phyloP scores from a whole-genome alignment of 2,888 invertebrate species.

The Parapristionchus giblindavisi region DNA sequence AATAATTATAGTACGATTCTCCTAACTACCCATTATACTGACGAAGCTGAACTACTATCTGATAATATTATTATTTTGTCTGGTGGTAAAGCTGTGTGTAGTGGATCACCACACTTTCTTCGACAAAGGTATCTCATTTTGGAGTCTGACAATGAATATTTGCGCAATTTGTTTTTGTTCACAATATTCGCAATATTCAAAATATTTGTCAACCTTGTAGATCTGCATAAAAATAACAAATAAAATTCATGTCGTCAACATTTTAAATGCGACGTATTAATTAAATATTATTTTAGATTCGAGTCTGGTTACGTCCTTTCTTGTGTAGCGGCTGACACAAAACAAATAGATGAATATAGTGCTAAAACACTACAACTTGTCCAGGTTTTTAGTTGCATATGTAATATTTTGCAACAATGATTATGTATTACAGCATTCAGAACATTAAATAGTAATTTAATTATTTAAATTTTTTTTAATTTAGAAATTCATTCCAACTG shows the following conservation, averaged over 20 bases:
- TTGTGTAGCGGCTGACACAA: slow-evolving; percentile 41
- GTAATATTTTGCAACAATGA: not conserved
- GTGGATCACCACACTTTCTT: slow-evolving; percentile 58
- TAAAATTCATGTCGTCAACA: too few relatives aligned
- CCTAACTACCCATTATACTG: slow-evolving; percentile 67
- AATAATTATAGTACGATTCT: slow-evolving; percentile 53
- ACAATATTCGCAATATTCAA: not conserved
- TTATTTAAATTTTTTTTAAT: too few relatives aligned
- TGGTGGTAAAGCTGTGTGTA: slow-evolving; percentile 58
- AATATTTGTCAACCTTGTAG: not conserved
- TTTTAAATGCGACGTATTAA: too few relatives aligned
- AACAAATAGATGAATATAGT: not conserved
- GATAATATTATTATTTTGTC: slow-evolving; percentile 64
- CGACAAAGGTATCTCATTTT: slow-evolving; percentile 53
- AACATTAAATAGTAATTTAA: too few relatives aligned
- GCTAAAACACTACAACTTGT: not conserved
- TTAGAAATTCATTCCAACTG: not conserved
- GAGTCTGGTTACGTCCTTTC: slow-evolving; percentile 64
- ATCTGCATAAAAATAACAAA: too few relatives aligned
- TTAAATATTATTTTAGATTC: slow-evolving; percentile 40
- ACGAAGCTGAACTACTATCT: slow-evolving; percentile 66
- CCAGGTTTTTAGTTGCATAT: not conserved
- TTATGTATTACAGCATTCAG: too few relatives aligned
- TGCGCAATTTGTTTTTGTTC: too few relatives aligned
- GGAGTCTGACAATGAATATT: not conserved